These are phyloP conservation scores for Orthosia cruda DNA, from an alignment of 2,888 invertebrate genomes.

Conservation along the genomic window DNA sequence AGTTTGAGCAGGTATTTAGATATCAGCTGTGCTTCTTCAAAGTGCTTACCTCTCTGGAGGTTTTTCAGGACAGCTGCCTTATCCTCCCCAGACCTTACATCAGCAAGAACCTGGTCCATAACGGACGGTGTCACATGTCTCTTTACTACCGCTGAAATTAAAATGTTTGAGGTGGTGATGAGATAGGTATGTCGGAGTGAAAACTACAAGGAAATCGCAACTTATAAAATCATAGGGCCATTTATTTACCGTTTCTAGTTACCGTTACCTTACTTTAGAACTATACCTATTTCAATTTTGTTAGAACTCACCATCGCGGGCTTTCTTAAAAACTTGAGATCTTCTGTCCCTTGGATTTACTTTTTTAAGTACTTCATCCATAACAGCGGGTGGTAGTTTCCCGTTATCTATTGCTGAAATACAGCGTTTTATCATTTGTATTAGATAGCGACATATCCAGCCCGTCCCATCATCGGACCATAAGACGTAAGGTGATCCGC, in stretches of 20 bases:
- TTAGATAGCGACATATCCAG: not conserved
- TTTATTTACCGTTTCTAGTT: no score
- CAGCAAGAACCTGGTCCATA: conserved; percentile 16
- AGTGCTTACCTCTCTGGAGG: conserved; percentile 16
- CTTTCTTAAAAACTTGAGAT: conserved; percentile 27
- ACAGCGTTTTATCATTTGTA: not conserved
- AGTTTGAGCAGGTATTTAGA: no score
- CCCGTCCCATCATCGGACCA: no score
- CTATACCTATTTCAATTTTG: not conserved
- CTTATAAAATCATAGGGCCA: no score
- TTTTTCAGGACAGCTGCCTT: conserved; percentile 24
- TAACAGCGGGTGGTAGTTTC: conserved; percentile 19
- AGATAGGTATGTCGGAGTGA: not conserved
- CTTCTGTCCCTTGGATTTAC: conserved; percentile 39
- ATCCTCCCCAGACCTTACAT: conserved; percentile 12
- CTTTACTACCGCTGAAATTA: conserved; percentile 29
- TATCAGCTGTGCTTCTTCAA: no score
- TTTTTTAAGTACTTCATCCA: conserved; percentile 39
- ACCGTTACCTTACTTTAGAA: no score
- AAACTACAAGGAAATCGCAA: not conserved
- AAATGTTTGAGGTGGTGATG: not conserved
- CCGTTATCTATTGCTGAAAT: conserved; percentile 43
- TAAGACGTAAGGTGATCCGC: no score
- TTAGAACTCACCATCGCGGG: conserved; percentile 35
- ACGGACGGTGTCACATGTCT: conserved; percentile 38